These are phyloP conservation scores for Otis tarda DNA, from an alignment of 2,113 vertebrate genomes.

Conservation along the genomic window DNA sequence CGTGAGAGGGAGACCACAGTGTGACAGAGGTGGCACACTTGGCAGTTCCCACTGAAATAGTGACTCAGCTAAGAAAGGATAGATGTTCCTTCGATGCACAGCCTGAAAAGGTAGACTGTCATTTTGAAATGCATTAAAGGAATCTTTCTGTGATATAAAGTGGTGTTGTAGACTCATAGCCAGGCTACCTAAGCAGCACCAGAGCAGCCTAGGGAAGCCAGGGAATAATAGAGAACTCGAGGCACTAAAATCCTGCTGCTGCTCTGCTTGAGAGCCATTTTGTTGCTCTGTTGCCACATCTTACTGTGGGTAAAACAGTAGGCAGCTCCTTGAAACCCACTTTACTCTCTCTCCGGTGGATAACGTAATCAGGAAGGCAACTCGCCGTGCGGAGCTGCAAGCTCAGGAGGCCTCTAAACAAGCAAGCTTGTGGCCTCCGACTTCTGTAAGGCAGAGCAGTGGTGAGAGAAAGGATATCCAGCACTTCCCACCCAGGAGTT, in stretches of 20 bases:
- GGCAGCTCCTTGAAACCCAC: conserved; percentile 37
- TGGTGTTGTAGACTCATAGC: background rate
- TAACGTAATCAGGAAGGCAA: conserved; percentile 3
- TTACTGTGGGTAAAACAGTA: background rate
- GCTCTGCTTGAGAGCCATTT: conserved; percentile 48
- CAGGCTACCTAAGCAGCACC: background rate
- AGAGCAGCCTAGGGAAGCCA: background rate
- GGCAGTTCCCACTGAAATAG: background rate
- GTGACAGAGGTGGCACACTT: background rate
- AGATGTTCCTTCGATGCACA: background rate
- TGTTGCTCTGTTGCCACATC: background rate
- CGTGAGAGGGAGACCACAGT: background rate
- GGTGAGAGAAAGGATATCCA: background rate
- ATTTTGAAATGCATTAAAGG: background rate
- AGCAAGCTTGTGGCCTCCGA: background rate
- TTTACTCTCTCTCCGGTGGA: background rate
- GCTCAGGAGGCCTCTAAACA: background rate
- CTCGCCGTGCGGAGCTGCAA: background rate
- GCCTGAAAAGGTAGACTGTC: background rate
- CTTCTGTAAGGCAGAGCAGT: background rate
- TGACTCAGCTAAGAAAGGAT: background rate
- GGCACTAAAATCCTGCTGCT: background rate
- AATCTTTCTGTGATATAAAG: background rate
- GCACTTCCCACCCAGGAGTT: background rate
- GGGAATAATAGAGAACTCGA: background rate